Evolutionary conservation across 2,888 invertebrate genomes (phyloP), one percentile per base, ranked within the genome.

Genomic region (Sarcophaga rosellei): DNA sequence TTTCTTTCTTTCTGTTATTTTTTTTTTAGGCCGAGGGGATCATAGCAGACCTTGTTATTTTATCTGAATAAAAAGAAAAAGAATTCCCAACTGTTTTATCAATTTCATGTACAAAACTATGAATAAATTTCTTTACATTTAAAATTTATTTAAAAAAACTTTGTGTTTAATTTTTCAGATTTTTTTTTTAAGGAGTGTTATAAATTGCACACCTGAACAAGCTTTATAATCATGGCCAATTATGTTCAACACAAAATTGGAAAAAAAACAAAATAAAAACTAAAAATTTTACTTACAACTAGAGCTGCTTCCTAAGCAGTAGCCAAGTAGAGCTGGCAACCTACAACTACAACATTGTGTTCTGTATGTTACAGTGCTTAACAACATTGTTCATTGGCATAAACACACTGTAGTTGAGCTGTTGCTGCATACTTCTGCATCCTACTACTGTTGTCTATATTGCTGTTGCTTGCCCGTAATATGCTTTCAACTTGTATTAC

Each of bases 191-290:
- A 87, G 84, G 87, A 84, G 89, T 88, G 89, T 86, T 91, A 90
- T 90, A 92, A 92, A 91, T 91, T 92, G 92, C 91, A 92, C 93
- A 92, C 93, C 92, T 92, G 92, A 92, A 92, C 91, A 91, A 92
- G 91, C 92, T 91, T 90, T 91, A 91, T 92, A 92, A 93, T 92
- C 92, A 91, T 91, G 92, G 92, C 92, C 92, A 92, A 92, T 92
- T 92, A 92, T 92, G 92, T 90, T 91, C 90, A 91, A 92, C 92
- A 92, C 91, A 92, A 76, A 70, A 81, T 80, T 70, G 68, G 0
- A 6, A 35, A 6, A 35, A 3, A 3, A 25, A 25, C 2, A 25
- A 2, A 35, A 35, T 6, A 5, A 35, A 35, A 5, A 35, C 5
- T 0, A 1, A 84, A 65, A 79, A 82, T 70, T 73, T 68, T 66